Evolutionary conservation across 2,888 invertebrate species (phyloP), one percentile per base, ranked within the genome.

Genomic region (Ariolimax columbianus): DNA sequence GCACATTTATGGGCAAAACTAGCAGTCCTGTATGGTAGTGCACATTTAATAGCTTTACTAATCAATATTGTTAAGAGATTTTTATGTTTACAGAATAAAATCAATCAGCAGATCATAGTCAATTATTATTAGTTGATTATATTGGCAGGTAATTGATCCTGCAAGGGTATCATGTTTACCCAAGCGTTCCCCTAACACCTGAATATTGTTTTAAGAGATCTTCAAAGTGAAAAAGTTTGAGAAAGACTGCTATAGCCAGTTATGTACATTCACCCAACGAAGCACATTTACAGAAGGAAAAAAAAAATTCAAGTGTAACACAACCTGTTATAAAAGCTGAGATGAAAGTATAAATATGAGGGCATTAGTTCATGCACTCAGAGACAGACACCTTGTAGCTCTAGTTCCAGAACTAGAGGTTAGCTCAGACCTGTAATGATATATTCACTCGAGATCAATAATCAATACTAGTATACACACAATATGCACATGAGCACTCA

Each of bases 351-450:
- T 33, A 75, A 51, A 40, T 26, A 11, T 72, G 75, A 75, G 17
- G 33, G 19, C 75, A 19, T 75, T 75, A 79, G 79, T 68, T 83
- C 70, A 83, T 70, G 83, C 83, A 70, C 77, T 83, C 51, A 83
- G 33, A 59, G 82, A 73, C 38, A 82, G 68, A 72, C 85, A 85
- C 59, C 85, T 51, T 82, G 70, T 82, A 36, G 73, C 82, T 82
- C 85, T 70, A 77, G 6, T 82, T 33, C 85, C 82, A 40, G 82
- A 70, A 36, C 77, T 70, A 81, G 26, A 36, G 36, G 43, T 51
- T 51, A 77, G 82, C n/a, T 85, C 85, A 59, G 85, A 85, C 85
- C 85, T 85, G 85, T 17, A 82, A 77, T 73, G 26, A 81, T 51
- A 77, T 2, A 73, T 30, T n/a, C 43, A 73, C 17, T 26, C 43